phyloP scores from a whole-genome alignment of 2,797 vertebrate genomes.

The Otolemur crassicaudatus region DNA sequence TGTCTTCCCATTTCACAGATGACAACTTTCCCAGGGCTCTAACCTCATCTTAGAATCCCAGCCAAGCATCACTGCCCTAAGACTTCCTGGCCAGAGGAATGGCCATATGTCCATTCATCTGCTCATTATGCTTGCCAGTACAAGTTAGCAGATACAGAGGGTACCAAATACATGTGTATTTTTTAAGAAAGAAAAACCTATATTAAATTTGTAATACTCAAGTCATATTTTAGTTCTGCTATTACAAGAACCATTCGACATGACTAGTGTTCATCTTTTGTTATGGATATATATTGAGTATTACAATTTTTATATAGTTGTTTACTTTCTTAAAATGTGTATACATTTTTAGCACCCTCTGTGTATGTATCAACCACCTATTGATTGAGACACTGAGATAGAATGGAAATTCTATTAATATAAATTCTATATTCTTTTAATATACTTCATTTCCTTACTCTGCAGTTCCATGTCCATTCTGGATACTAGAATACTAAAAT shows the following conservation, averaged over 20 bases:
- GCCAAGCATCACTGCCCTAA: neutral
- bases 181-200: too few species aligned
- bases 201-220: too few species aligned
- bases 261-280: too few species aligned
- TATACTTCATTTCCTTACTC: neutral
- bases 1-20: conserved; percentile 10
- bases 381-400: neutral
- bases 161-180: too few species aligned
- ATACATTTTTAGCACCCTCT: too few species aligned
- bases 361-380: neutral
- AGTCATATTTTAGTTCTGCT: too few species aligned
- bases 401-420: neutral
- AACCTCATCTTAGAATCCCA: neutral
- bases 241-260: too few species aligned
- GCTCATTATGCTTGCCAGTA: neutral
- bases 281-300: too few species aligned
- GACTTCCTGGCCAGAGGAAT: neutral
- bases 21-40: neutral
- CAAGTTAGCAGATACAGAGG: neutral
- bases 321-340: too few species aligned
- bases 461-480: neutral
- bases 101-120: neutral
- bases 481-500: neutral
- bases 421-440: neutral
- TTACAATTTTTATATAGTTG: too few species aligned